Evolutionary conservation across 2,888 invertebrate genomes (phyloP), one percentile per base, ranked within the genome.

Genomic region (Acrobasis consociella): DNA sequence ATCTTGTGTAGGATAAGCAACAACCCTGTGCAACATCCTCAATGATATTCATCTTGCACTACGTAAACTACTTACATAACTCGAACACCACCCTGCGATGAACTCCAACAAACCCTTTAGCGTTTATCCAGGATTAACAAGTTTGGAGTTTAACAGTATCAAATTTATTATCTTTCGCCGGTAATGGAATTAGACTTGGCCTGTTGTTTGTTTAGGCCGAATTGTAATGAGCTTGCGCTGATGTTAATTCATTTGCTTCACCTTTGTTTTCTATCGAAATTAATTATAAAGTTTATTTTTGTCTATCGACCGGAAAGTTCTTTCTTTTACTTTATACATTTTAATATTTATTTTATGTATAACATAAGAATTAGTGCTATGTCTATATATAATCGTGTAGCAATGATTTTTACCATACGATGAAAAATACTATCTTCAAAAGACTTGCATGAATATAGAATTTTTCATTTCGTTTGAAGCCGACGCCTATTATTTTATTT

Each of bases 171-270:
- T 53, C 58, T 63, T 65, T 64, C 59, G 58, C 39, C 51, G 55
- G 63, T 70, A 70, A 66, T 64, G 59, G 49, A 67, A 65, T 71
- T 69, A 69, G 64, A 64, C 62, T 66, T 62, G 62, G 22, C 37
- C 31, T 64, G 49, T 63, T 67, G 64, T 68, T 73, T 75, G 66
- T 69, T 70, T 68, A 67, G 70, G 71, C 61, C 63, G 56, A 69
- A 67, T 64, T 63, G 9, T 63, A 67, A 62, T 64, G 17, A 56
- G 64, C 31, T 60, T 58, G 49, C 37, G 56, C 31, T 49, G 22
- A 17, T 58, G 62, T 50, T 62, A 62, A 62, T 52, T 60, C 15
- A 42, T 52, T 60, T 39, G 17, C 42, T 60, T 39, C 17, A 52
- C 38, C 58, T 58, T 62, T 60, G 60, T 22, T 60, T 10, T 9